Evolutionary conservation across 2,888 invertebrate genomes (phyloP).

Genomic region (Campoplex capitator): DNA sequence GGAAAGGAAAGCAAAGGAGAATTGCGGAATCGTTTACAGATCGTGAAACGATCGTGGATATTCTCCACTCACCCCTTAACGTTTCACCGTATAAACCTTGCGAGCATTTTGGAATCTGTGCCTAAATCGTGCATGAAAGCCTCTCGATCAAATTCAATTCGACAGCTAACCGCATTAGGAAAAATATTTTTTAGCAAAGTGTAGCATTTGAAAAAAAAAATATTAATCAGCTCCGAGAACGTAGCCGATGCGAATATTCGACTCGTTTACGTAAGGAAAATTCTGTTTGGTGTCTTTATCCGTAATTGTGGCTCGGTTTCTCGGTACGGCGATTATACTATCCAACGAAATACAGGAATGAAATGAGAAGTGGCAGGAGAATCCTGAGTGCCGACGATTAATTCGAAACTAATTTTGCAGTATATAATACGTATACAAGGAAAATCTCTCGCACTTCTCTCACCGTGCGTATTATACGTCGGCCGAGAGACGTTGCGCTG

Average conservation of each 20-base stretch:
- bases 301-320: neutral
- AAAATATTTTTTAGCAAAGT: neutral
- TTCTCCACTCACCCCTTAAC: slow-evolving; percentile 48
- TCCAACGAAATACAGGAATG: slow-evolving; percentile 5
- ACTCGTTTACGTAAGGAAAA: neutral
- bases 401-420: slow-evolving; percentile 64
- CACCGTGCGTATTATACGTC: slow-evolving; percentile 50
- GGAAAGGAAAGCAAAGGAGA: slow-evolving; percentile 55
- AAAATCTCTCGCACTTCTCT: slow-evolving; percentile 60
- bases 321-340: slow-evolving; percentile 7
- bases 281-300: neutral
- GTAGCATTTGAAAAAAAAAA: neutral
- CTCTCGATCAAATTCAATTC: neutral
- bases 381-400: slow-evolving; percentile 51
- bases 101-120: slow-evolving; percentile 19
- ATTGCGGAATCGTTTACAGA: slow-evolving; percentile 60
- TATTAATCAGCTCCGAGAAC: neutral
- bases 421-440: slow-evolving; percentile 56
- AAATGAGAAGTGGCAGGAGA: slow-evolving; percentile 4
- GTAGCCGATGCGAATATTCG: neutral
- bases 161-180: neutral
- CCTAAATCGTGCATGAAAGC: slow-evolving; percentile 9
- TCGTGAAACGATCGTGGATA: slow-evolving; percentile 61
- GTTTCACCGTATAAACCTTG: slow-evolving; percentile 22
- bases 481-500: slow-evolving; percentile 42